phyloP scores from a whole-genome alignment of 92 coral and sea anemone genomes.

The Porites lobata region DNA sequence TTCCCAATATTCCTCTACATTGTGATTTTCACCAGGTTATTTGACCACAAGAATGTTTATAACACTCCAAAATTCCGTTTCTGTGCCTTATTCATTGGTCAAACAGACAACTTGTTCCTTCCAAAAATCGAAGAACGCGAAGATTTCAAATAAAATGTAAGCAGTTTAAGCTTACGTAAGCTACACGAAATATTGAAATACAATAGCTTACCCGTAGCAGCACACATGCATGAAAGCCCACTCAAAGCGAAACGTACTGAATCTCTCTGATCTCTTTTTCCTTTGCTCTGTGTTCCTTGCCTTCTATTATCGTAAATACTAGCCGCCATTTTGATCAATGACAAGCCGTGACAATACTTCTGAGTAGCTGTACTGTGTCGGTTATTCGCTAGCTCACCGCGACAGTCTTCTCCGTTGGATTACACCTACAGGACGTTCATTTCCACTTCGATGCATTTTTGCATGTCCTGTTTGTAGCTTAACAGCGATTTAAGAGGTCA shows the following conservation, averaged over 20 bases:
- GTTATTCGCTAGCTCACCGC: not conserved
- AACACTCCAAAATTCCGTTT: not conserved
- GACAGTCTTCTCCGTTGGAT: no score
- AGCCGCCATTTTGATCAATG: conserved; percentile 13
- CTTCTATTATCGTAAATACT: conserved; percentile 20
- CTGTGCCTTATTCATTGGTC: not conserved
- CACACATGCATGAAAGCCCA: conserved; percentile 88
- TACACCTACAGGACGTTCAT: not conserved
- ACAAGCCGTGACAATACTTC: not conserved
- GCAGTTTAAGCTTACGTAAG: not conserved
- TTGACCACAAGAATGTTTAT: not conserved
- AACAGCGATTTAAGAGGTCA: not conserved
- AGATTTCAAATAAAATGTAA: not conserved
- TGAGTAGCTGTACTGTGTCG: no score
- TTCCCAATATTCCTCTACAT: not conserved
- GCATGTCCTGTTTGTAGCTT: not conserved
- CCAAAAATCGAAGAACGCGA: not conserved
- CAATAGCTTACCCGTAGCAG: conserved; percentile 72
- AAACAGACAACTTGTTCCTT: not conserved
- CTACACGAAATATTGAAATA: not conserved
- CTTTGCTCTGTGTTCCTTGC: not conserved
- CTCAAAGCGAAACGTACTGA: conserved; percentile 77
- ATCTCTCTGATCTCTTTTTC: conserved; percentile 47
- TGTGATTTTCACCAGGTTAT: not conserved
- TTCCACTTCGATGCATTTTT: not conserved